Conservation (phyloP, 2,797 vertebrate species). For the Anguilla megastoma region DNA sequence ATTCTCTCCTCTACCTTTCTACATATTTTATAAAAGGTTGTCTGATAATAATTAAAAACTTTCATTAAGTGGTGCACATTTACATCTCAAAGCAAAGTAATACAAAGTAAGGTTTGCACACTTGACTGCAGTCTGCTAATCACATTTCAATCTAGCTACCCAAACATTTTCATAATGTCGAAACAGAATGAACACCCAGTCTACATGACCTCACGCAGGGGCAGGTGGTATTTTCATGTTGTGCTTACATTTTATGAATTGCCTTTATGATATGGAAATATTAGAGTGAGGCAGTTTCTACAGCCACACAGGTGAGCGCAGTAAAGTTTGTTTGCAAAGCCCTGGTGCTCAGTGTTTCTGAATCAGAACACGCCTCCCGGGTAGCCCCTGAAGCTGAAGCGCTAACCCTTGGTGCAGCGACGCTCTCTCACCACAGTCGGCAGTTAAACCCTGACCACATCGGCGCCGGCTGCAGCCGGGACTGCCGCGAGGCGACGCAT, state of each 20-base stretch:
- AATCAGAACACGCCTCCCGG: background rate
- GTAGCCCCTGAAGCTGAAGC: background rate
- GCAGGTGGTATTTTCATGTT: constrained; percentile 1
- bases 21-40: too few relatives aligned
- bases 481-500: too few relatives aligned
- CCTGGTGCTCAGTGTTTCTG: background rate
- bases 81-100: too few relatives aligned
- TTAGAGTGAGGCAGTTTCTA: background rate
- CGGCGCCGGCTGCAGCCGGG: background rate
- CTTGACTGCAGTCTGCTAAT: too few relatives aligned
- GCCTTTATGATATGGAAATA: background rate
- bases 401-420: background rate
- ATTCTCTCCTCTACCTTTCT: too few relatives aligned
- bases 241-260: background rate
- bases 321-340: background rate
- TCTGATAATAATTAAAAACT: too few relatives aligned
- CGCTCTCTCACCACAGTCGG: background rate
- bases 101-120: too few relatives aligned
- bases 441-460: background rate
- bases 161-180: background rate
- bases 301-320: background rate
- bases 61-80: too few relatives aligned
- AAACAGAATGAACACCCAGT: background rate
- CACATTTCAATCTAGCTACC: too few relatives aligned
- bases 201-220: background rate